Percentiles rank a stretch among this genome's conserved stretches.
Conservation (phyloP, 2,888 invertebrate genomes). For the Yponomeuta evonymella region DNA sequence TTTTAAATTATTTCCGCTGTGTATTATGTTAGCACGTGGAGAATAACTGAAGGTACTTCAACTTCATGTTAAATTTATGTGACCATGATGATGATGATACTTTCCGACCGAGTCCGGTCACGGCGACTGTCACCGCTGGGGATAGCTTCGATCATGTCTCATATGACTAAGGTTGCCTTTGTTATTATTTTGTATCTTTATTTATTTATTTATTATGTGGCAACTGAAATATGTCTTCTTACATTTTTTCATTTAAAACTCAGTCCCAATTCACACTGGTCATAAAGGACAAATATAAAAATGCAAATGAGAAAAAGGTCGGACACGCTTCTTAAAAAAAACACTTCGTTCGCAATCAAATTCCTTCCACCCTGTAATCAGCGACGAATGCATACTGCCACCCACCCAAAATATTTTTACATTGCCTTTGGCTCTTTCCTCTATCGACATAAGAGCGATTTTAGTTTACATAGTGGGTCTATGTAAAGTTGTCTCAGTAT, state of each 20-base stretch:
- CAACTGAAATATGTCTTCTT: too few species aligned
- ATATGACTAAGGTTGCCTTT: too few species aligned
- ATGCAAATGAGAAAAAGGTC: not conserved
- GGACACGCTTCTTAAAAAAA: not conserved
- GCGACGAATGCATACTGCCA: not conserved
- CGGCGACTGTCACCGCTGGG: too few species aligned
- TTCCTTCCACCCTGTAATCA: conserved; percentile 13
- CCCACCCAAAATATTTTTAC: not conserved
- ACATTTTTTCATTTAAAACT: not conserved
- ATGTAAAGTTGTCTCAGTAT: not conserved
- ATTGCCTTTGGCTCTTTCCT: not conserved
- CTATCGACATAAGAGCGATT: not conserved
- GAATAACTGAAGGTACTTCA: too few species aligned
- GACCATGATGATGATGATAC: too few species aligned
- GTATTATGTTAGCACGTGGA: too few species aligned
- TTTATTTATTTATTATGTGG: too few species aligned
- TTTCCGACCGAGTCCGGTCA: too few species aligned
- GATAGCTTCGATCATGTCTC: too few species aligned
- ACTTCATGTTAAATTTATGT: too few species aligned
- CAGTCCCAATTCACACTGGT: not conserved
- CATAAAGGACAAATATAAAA: not conserved
- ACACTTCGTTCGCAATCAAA: conserved; percentile 10
- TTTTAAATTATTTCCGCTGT: too few species aligned
- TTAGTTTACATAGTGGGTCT: not conserved
- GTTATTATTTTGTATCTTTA: too few species aligned